Base-by-base conservation (phyloP, 1,140 invertebrate species). In the Pentalonia nigronervosa region DNA sequence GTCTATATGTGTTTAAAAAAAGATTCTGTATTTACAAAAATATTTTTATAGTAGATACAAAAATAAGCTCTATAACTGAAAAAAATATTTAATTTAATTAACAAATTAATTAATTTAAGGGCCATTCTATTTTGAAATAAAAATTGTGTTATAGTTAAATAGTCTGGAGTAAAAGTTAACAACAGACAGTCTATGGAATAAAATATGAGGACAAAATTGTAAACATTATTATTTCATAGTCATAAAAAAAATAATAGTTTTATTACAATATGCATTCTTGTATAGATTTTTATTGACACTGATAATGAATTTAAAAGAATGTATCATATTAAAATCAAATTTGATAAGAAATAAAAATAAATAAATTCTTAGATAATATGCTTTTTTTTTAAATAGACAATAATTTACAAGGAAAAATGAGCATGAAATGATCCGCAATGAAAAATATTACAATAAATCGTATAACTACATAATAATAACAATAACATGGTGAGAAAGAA, bases 361-460 rank as follows among this genome's bases (percentile, higher is more conserved):
- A n/a, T 20, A 76, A 76, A 17, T 76, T 76, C 14, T n/a, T 76
- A 76, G 30, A 67, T n/a, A n/a, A 76, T 34, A 30, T 76, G n/a
- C 60, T n/a, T n/a, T 76, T 17, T 30, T 76, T 76, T n/a, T n/a
- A 76, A 76, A 76, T 76, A 76, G 60, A 76, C 60, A 76, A 76
- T 76, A 76, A 30, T 17, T 76, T n/a, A 34, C 60, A 76, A 76
- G 6, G 30, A 76, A 76, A 76, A n/a, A 76, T n/a, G 60, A 76
- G 14, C 14, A 76, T 76, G 14, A 76, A 76, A 76, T 76, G 60
- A 76, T n/a, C n/a, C n/a, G 60, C 30, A 76, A 76, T n/a, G 30
- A 76, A 76, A 76, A 76, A 6, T 76, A 76, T 76, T 76, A 76
- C 60, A 76, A 76, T 76, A 76, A 76, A 30, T 76, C 60, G n/a